Base-by-base conservation (phyloP, 2,888 invertebrate genomes). In the Acheta domesticus region DNA sequence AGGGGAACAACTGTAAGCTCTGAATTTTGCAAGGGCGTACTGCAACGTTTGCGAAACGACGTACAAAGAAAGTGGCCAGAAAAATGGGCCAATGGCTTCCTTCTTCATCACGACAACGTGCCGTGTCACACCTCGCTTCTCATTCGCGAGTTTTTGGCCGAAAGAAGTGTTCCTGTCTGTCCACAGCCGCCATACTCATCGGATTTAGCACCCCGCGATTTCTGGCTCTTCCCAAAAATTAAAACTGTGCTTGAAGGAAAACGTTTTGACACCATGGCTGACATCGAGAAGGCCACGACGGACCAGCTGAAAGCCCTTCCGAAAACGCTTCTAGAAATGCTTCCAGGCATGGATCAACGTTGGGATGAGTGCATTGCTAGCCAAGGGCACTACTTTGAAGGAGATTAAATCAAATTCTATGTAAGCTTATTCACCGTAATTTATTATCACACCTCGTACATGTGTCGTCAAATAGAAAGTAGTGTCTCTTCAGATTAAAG, bases 51-150 rank as follows among this genome's bases (percentile, higher is more conserved):
- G 79, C 80, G 36, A 80, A 80, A 81, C 78, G 78, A 82, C 76
- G 77, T 80, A 77, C 78, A 74, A 49, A 80, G 80, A 82, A 80
- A 81, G 80, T 79, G 79, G 77, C 80, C 80, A 78, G 81, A 82
- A 81, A 82, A 81, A 80, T 82, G 75, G 12, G 75, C 78, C 78
- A n/a, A 23, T 23, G 23, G 23, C 23, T 23, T 23, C 23, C 23
- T 23, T 23, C 23, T 2, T 23, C 23, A 23, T 1, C 23, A 23
- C 23, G 23, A 23, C 1, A 23, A 23, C 23, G 23, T 3, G 23
- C 23, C 23, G 23, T 73, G 73, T n/a, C 73, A 73, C 16, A 73
- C 19, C 19, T 2, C 73, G n/a, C 73, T 73, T 2, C n/a, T 73
- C 19, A 73, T 4, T 73, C 2, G 16, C 73, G 73, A 2, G n/a